phyloP scores from a whole-genome alignment of 2,113 vertebrate species.

The Uria aalge region DNA sequence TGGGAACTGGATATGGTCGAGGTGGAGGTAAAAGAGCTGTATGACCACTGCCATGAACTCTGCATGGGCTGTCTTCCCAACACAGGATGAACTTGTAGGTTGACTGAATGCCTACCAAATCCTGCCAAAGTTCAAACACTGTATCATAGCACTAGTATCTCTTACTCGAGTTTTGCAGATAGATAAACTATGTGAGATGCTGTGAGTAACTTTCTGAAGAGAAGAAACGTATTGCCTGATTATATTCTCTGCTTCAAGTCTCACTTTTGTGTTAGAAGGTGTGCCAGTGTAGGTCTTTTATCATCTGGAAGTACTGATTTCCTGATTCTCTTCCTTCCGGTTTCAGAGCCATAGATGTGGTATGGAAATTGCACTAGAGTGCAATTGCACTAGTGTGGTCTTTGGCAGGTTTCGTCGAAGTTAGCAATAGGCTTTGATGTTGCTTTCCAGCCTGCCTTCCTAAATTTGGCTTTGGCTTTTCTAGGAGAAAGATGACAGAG shows the following conservation, averaged over 20 bases:
- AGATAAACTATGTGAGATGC: background rate
- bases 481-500: background rate
- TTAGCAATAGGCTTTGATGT: background rate
- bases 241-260: background rate
- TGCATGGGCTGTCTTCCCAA: background rate
- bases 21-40: background rate
- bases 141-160: background rate
- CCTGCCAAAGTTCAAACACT: background rate
- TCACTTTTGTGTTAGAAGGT: background rate
- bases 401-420: background rate
- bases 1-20: background rate
- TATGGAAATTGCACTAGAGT: background rate
- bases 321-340: background rate
- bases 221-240: background rate
- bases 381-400: background rate
- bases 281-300: background rate
- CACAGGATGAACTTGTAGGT: background rate
- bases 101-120: background rate
- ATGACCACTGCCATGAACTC: background rate
- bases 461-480: conserved; percentile 12
- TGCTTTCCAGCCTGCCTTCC: background rate
- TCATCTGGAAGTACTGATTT: background rate
- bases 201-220: background rate
- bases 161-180: background rate
- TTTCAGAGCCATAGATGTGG: background rate